A percentile compares a stretch with the other conserved stretches of the same genome.
These are phyloP conservation scores for Dryobota labecula DNA, from an alignment of 2,888 invertebrate genomes.

Conservation along the genomic window DNA sequence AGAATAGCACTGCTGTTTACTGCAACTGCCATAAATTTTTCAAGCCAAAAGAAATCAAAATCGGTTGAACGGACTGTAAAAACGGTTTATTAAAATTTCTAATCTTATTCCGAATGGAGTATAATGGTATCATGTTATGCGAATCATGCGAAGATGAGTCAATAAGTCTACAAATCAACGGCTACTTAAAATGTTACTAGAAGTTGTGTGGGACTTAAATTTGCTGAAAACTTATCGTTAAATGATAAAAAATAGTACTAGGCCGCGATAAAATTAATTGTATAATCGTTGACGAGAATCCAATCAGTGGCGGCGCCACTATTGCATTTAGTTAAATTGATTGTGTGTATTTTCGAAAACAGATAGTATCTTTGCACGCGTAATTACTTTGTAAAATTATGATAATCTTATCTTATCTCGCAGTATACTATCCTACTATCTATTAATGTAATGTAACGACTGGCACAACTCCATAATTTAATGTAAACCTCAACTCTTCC, in stretches of 20 bases:
- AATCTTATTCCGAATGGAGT: too few relatives aligned
- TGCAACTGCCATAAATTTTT: too few relatives aligned
- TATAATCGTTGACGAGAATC: conserved; percentile 16
- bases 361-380: conserved; percentile 31
- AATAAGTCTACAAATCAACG: conserved; percentile 37
- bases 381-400: too few relatives aligned
- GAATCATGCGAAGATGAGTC: conserved; percentile 44
- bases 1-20: too few relatives aligned
- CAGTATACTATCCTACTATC: conserved; percentile 19
- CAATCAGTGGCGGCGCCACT: conserved; percentile 36
- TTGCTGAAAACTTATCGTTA: conserved; percentile 47
- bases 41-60: too few relatives aligned
- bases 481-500: conserved; percentile 34
- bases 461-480: conserved; percentile 34
- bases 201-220: conserved; percentile 27
- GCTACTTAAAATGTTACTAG: conserved; percentile 17
- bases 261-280: conserved; percentile 37
- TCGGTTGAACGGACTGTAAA: too few relatives aligned
- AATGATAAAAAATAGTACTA: conserved; percentile 32
- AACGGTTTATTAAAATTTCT: too few relatives aligned
- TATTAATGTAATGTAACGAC: conserved; percentile 19
- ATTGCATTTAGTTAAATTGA: conserved; percentile 24
- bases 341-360: conserved; percentile 18
- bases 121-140: too few relatives aligned
- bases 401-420: conserved; percentile 31